A percentile compares a stretch with the other conserved stretches of the same genome.
Evolutionary conservation across 2,113 vertebrate genomes (phyloP).

Genomic region (Cavia aperea): DNA sequence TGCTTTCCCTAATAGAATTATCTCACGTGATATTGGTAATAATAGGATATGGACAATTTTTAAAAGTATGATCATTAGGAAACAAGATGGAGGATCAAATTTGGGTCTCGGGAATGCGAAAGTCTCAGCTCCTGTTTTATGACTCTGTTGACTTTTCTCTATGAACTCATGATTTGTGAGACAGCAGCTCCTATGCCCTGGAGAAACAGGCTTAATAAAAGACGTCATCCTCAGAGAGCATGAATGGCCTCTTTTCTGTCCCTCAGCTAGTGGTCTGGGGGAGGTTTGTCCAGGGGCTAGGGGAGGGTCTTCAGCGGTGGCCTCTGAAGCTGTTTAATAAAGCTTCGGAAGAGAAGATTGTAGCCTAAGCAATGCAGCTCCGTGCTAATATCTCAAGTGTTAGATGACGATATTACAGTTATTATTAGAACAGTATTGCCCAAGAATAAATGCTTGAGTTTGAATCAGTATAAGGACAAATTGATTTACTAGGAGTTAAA

Average conservation of each 20-base stretch:
- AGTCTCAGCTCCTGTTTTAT: background rate
- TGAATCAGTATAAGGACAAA: background rate
- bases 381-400: background rate
- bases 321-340: background rate
- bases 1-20: background rate
- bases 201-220: background rate
- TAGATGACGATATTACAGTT: background rate
- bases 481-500: background rate
- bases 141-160: background rate
- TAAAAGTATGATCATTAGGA: background rate
- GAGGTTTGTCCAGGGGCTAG: background rate
- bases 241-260: background rate
- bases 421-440: background rate
- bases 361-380: background rate
- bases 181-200: background rate
- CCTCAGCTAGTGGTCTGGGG: background rate
- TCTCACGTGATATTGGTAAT: background rate
- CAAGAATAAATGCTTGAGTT: constrained; percentile 14
- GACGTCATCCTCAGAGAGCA: background rate
- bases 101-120: background rate
- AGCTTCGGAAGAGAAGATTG: background rate
- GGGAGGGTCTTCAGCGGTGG: background rate
- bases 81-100: background rate
- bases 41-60: background rate
- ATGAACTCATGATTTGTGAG: background rate